A percentile compares a stretch with the other conserved stretches of the same genome.
Conservation (phyloP, 2,113 vertebrate species). For the Dicerorhinus sumatrensis region DNA sequence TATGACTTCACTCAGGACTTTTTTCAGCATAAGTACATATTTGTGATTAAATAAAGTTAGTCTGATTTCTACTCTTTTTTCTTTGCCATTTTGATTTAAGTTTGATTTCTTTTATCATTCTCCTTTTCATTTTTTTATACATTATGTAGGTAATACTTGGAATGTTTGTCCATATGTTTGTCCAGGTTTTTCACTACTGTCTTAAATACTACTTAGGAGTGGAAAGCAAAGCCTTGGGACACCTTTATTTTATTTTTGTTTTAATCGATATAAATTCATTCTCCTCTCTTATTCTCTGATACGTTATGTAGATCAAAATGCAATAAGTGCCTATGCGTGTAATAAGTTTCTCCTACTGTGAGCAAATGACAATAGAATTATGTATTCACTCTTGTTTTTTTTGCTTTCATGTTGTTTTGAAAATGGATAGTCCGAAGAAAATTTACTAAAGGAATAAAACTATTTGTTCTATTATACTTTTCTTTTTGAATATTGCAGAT, state of each 20-base stretch:
- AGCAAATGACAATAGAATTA: background rate
- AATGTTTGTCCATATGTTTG: background rate
- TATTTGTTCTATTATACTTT: background rate
- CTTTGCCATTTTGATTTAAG: too few species aligned
- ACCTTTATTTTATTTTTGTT: slow-evolving; percentile 47
- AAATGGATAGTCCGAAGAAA: background rate
- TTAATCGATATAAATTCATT: slow-evolving; percentile 24
- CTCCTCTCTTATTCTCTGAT: background rate
- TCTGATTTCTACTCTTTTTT: background rate
- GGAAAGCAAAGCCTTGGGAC: background rate
- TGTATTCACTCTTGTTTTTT: background rate
- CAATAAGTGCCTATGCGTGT: background rate
- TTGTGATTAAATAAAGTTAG: slow-evolving; percentile 41
- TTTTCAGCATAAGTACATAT: slow-evolving; percentile 11
- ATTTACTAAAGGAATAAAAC: background rate
- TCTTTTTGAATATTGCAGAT: background rate
- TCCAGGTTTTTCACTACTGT: background rate
- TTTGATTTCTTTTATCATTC: background rate
- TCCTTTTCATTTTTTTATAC: background rate
- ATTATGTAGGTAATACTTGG: background rate
- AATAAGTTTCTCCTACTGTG: background rate
- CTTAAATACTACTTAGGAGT: background rate
- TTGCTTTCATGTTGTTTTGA: slow-evolving; percentile 21
- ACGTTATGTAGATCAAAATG: background rate
- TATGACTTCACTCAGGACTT: background rate